Conservation (phyloP, 2,797 vertebrate species). For the Ispidina lecontei region DNA sequence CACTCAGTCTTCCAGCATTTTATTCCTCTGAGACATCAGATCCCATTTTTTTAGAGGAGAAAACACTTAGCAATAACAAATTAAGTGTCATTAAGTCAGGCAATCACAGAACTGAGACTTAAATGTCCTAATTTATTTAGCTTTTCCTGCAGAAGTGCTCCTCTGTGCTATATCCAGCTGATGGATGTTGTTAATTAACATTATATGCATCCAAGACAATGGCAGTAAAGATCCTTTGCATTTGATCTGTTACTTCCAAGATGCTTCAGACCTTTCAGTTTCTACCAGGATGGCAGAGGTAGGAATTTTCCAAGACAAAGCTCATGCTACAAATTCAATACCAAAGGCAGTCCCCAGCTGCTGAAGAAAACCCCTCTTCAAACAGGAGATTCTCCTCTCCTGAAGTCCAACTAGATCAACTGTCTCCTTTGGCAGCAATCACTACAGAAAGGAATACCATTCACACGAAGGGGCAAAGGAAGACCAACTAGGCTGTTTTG, state of each 20-base stretch:
- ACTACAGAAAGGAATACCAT: not conserved
- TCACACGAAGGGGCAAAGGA: not conserved
- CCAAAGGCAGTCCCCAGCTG: not conserved
- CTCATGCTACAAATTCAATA: not conserved
- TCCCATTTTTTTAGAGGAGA: not conserved
- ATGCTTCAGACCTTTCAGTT: not conserved
- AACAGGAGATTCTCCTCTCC: not conserved
- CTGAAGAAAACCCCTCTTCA: not conserved
- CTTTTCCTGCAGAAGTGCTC: not conserved
- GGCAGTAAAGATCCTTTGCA: not conserved
- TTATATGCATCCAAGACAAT: not conserved
- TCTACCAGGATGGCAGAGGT: not conserved
- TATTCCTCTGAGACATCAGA: not conserved
- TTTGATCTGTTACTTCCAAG: not conserved
- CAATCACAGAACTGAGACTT: not conserved
- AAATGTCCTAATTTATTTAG: not conserved
- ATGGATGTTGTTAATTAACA: fast-evolving
- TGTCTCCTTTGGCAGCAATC: not conserved
- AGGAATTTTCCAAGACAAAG: not conserved
- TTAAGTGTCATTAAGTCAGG: slow-evolving; percentile 11
- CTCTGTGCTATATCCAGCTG: not conserved
- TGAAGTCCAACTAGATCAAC: not conserved
- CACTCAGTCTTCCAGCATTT: not conserved
- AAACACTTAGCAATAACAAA: slow-evolving; percentile 3
- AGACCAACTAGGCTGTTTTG: not conserved